Conservation (phyloP, 2,113 vertebrate species). For the Calyptommatus sinebrachiatus region DNA sequence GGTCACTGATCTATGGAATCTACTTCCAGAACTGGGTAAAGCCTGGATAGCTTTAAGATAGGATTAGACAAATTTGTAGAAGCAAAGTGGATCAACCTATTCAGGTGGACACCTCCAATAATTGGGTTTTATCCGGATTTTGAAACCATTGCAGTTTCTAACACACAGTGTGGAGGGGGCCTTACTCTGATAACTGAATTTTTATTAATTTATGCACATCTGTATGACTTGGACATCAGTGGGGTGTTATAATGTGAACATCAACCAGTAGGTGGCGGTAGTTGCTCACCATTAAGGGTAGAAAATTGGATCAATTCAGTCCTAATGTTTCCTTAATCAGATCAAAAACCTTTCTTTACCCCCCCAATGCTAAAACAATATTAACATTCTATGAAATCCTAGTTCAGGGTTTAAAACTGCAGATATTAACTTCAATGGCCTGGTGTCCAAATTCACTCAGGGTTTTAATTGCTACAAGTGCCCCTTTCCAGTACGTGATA, state of each 20-base stretch:
- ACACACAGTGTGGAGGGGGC: too few species aligned
- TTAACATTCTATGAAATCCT: not conserved
- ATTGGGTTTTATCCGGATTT: too few species aligned
- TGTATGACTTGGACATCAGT: not conserved
- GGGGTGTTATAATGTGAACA: not conserved
- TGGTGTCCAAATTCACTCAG: not conserved
- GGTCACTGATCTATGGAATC: too few species aligned
- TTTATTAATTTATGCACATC: not conserved
- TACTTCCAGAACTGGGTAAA: too few species aligned
- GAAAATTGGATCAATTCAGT: not conserved
- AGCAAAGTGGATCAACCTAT: too few species aligned
- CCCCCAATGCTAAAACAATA: not conserved
- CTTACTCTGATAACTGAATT: not conserved
- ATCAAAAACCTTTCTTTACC: not conserved
- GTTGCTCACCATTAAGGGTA: not conserved
- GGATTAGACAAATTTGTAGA: too few species aligned
- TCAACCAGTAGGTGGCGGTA: slow-evolving; percentile 6
- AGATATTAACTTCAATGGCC: not conserved
- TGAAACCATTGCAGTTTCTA: too few species aligned
- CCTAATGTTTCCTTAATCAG: too few species aligned
- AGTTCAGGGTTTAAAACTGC: not conserved
- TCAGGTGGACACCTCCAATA: too few species aligned
- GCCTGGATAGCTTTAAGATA: too few species aligned
- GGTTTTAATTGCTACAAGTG: too few species aligned
- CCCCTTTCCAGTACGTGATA: too few species aligned